Evolutionary conservation across 2,888 invertebrate species (phyloP).

Genomic region (Leptopilina syphax): DNA sequence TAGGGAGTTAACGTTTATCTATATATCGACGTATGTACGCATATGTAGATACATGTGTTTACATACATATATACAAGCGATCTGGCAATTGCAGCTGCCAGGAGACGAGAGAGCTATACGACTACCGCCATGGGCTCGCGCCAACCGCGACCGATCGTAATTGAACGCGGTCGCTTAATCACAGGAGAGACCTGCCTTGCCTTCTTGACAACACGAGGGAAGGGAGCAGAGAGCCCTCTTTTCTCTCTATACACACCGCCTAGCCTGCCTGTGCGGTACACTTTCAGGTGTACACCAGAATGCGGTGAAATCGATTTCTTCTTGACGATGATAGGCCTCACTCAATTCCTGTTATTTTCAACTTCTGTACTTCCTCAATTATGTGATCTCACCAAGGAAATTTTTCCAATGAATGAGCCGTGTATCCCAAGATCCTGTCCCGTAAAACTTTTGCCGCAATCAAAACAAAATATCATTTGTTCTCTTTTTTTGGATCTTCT

Average conservation of each 20-base stretch:
- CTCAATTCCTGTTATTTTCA: conserved; percentile 26
- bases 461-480: too few relatives aligned
- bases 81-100: too few relatives aligned
- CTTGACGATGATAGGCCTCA: conserved; percentile 13
- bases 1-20: too few relatives aligned
- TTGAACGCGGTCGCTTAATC: conserved; percentile 55
- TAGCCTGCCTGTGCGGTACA: conserved; percentile 12
- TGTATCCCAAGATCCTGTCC: too few relatives aligned
- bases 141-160: conserved; percentile 49
- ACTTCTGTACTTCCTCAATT: conserved; percentile 14
- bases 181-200: conserved; percentile 40
- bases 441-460: too few relatives aligned
- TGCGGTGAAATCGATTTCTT: conserved; percentile 39
- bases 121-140: conserved; percentile 44
- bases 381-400: not conserved
- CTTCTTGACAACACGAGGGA: conserved; percentile 24
- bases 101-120: conserved; percentile 47
- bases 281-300: conserved; percentile 28
- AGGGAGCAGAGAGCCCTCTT: not conserved
- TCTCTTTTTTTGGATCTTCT: too few relatives aligned
- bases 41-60: too few relatives aligned
- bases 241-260: not conserved
- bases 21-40: too few relatives aligned
- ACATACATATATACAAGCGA: too few relatives aligned
- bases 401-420: not conserved